A percentile compares a stretch with the other conserved stretches of the same genome.
Evolutionary conservation across 2,888 invertebrate species (phyloP).

Genomic region (Protophormia terraenovae): DNA sequence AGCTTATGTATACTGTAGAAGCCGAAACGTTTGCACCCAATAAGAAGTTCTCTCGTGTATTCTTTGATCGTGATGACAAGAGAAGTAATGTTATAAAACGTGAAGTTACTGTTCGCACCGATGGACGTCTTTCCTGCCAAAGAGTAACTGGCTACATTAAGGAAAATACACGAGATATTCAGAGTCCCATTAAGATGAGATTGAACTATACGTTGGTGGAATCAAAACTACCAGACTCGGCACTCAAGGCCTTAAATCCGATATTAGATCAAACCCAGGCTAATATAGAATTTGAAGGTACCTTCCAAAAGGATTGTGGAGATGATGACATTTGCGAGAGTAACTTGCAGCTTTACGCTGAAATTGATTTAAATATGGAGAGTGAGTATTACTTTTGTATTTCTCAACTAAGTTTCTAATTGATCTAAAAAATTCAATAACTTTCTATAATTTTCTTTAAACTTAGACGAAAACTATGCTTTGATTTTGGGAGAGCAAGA

Average conservation of each 20-base stretch:
- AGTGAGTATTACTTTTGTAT: slow-evolving; percentile 78
- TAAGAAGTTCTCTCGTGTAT: slow-evolving; percentile 90
- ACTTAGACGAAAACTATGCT: slow-evolving; percentile 81
- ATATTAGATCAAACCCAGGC: slow-evolving; percentile 94
- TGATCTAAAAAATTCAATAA: too few species aligned
- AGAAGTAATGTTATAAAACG: slow-evolving; percentile 85
- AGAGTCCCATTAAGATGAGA: slow-evolving; percentile 92
- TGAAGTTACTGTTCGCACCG: slow-evolving; percentile 85
- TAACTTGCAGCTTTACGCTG: slow-evolving; percentile 86
- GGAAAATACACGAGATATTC: slow-evolving; percentile 93
- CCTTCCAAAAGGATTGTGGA: slow-evolving; percentile 96
- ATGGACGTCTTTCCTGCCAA: slow-evolving; percentile 85
- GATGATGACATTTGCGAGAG: slow-evolving; percentile 93
- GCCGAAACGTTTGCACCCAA: slow-evolving; percentile 90
- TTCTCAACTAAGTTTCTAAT: background rate
- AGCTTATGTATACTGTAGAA: slow-evolving; percentile 88
- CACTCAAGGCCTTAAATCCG: slow-evolving; percentile 83
- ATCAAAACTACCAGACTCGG: slow-evolving; percentile 84
- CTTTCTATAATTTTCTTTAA: too few species aligned
- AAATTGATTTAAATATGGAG: slow-evolving; percentile 77
- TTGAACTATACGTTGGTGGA: slow-evolving; percentile 91
- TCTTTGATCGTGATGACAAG: slow-evolving; percentile 85
- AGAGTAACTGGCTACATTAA: slow-evolving; percentile 92
- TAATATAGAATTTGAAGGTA: slow-evolving; percentile 89
- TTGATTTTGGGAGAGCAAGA: slow-evolving; percentile 88